Evolutionary conservation across 1,140 invertebrate genomes (phyloP).

Genomic region (Aporrectodea caliginosa): DNA sequence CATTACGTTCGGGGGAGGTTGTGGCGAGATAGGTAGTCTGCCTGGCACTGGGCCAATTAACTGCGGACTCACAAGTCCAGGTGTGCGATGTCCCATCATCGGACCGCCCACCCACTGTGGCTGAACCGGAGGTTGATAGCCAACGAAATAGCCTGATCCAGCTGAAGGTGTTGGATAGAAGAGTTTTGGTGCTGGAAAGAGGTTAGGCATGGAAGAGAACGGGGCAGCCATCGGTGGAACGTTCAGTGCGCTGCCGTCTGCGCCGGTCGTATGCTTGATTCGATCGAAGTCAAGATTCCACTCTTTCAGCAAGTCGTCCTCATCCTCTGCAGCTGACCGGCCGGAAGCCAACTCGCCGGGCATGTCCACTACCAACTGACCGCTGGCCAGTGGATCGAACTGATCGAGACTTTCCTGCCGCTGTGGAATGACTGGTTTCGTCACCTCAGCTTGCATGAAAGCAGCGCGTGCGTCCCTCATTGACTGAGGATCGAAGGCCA

Average conservation of each 20-base stretch:
- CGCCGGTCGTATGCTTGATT: neutral
- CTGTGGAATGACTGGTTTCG: constrained; percentile 1
- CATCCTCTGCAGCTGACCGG: neutral
- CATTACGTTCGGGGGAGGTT: no score
- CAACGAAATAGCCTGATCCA: no score
- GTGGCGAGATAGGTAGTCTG: no score
- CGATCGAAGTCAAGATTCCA: constrained; percentile 8
- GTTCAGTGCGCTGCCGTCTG: neutral
- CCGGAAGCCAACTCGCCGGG: neutral
- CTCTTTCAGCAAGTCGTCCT: constrained; percentile 18
- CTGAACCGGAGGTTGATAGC: no score
- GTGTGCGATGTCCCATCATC: no score
- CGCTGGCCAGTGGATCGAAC: constrained; percentile 15
- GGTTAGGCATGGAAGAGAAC: neutral
- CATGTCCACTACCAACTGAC: constrained; percentile 11
- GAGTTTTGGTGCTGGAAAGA: neutral
- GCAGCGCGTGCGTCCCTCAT: neutral
- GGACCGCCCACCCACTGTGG: no score
- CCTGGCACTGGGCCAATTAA: no score
- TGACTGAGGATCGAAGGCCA: neutral
- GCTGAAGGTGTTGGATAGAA: no score
- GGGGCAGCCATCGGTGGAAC: no score
- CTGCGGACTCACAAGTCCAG: no score
- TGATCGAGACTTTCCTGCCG: neutral
- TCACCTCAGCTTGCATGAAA: neutral